phyloP scores from a whole-genome alignment of 2,888 invertebrate genomes.

The Hyposoter didymator region DNA sequence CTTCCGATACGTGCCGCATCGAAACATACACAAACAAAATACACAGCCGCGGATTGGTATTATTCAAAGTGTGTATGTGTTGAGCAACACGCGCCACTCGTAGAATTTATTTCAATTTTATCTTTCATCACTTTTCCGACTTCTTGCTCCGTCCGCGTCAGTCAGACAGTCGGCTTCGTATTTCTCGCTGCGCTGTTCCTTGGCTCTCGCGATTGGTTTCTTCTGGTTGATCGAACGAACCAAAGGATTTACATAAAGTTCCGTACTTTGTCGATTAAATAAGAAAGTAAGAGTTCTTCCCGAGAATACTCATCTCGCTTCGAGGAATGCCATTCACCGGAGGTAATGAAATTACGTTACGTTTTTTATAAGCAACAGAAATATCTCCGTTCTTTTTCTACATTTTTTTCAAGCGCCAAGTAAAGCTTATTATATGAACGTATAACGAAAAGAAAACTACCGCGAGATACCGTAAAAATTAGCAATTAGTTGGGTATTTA shows the following conservation, averaged over 20 bases:
- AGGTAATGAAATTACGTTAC: constrained; percentile 4
- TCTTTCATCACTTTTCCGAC: not conserved
- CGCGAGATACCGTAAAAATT: not conserved
- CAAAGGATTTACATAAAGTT: not conserved
- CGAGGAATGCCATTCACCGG: not conserved
- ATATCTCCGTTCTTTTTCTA: not conserved
- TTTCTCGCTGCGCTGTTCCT: not conserved
- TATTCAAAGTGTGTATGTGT: constrained; percentile 31
- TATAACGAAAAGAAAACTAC: not conserved
- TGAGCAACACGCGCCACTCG: constrained; percentile 27
- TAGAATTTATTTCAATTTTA: constrained; percentile 16
- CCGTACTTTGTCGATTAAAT: constrained; percentile 1
- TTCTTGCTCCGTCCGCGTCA: not conserved
- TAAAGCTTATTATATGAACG: not conserved
- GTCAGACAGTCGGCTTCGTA: not conserved
- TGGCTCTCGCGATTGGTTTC: not conserved
- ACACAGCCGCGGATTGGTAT: not conserved
- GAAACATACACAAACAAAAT: not conserved
- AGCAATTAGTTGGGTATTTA: constrained; percentile 1
- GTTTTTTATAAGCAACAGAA: not conserved
- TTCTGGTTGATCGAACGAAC: constrained; percentile 7
- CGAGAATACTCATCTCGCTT: not conserved
- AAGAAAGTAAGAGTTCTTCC: not conserved
- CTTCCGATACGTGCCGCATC: not conserved
- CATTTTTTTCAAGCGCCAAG: not conserved